Evolutionary conservation across 2,888 invertebrate genomes (phyloP).

Genomic region (Philonicus albiceps): DNA sequence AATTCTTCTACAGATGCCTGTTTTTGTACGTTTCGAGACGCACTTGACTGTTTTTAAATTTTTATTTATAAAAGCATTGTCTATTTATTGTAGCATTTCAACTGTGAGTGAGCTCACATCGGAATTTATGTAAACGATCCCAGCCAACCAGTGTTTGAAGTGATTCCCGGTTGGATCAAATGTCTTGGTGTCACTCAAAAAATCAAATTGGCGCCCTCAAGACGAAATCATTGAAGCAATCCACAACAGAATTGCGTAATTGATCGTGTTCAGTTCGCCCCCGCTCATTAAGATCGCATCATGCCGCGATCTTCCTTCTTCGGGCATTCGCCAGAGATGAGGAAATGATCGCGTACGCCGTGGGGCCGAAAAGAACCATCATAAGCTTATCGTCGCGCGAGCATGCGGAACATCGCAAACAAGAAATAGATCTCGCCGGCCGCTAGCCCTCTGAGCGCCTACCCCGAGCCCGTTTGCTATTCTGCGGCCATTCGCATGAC

Average conservation of each 20-base stretch:
- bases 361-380: background rate
- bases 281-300: background rate
- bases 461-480: background rate
- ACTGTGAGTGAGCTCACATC: background rate
- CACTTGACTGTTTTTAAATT: background rate
- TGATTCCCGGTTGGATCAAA: background rate
- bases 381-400: background rate
- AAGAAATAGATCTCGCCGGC: background rate
- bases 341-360: background rate
- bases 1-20: background rate
- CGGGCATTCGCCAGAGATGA: background rate
- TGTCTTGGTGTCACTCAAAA: background rate
- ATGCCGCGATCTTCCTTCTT: background rate
- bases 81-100: background rate
- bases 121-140: background rate
- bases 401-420: background rate
- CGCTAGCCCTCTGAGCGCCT: background rate
- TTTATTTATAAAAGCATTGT: background rate
- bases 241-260: background rate
- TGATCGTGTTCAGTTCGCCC: background rate
- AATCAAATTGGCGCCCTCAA: background rate
- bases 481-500: conserved; percentile 1
- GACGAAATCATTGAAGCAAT: background rate
- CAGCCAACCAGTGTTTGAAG: background rate
- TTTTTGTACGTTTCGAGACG: background rate